phyloP scores from a whole-genome alignment of 2,888 invertebrate species.

The Brenthis hecate region DNA sequence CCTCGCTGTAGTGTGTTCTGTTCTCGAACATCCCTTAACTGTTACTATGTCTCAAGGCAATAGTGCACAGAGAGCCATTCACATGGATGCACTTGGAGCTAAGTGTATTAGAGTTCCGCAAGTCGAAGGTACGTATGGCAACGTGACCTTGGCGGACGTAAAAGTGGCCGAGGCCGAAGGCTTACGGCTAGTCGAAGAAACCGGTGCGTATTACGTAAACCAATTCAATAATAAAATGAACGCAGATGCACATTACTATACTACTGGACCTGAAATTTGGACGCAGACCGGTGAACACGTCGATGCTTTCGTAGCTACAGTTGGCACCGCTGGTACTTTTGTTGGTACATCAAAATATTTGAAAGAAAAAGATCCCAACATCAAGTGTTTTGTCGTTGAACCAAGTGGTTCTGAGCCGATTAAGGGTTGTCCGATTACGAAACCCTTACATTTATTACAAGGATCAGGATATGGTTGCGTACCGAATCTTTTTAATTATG shows the following conservation, averaged over 20 bases:
- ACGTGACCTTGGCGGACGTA: constrained; percentile 69
- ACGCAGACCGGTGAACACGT: constrained; percentile 69
- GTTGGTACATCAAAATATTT: constrained; percentile 66
- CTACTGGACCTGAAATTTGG: constrained; percentile 77
- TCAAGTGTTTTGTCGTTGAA: constrained; percentile 66
- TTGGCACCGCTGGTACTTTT: constrained; percentile 73
- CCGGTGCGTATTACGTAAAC: constrained; percentile 68
- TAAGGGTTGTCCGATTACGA: constrained; percentile 65
- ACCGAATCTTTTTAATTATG: constrained; percentile 66
- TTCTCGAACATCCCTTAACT: constrained; percentile 68
- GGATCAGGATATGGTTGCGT: constrained; percentile 74
- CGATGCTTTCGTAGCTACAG: constrained; percentile 69
- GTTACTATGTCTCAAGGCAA: constrained; percentile 74
- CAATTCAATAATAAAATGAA: constrained; percentile 69
- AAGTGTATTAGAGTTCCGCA: constrained; percentile 71
- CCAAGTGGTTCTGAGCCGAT: constrained; percentile 71
- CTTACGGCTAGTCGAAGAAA: constrained; percentile 56
- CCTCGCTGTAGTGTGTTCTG: constrained; percentile 73
- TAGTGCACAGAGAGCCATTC: constrained; percentile 70
- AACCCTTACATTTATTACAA: constrained; percentile 72
- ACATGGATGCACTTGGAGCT: constrained; percentile 76
- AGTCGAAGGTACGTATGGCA: constrained; percentile 73
- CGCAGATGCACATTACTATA: constrained; percentile 62
- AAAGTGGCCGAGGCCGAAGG: constrained; percentile 65
- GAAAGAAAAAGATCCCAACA: constrained; percentile 65